A percentile compares a stretch with the other conserved stretches of the same genome.
Conservation (phyloP, 1,140 invertebrate genomes). For the Eupeodes corollae region DNA sequence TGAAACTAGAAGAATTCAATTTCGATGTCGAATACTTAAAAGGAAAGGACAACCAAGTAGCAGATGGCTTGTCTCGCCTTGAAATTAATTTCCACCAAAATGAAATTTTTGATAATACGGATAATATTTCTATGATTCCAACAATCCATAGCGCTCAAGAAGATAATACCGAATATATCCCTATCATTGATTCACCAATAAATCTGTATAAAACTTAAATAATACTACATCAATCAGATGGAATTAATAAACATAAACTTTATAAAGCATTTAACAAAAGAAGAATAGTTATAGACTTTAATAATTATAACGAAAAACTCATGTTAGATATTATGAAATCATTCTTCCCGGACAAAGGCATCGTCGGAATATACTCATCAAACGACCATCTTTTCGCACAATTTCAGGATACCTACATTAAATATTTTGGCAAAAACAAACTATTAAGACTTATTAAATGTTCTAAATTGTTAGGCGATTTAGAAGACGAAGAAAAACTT, state of each 20-base stretch:
- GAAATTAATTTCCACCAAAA: neutral
- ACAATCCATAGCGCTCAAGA: neutral
- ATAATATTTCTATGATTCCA: neutral
- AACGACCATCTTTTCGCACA: too few species aligned
- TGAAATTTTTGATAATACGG: too few species aligned
- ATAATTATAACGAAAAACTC: too few species aligned
- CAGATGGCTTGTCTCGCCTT: conserved; percentile 12
- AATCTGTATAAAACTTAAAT: neutral
- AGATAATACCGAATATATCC: conserved; percentile 1
- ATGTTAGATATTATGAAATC: too few species aligned
- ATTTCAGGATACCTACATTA: too few species aligned
- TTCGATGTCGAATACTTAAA: conserved; percentile 11
- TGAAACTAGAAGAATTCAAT: conserved; percentile 12
- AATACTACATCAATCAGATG: too few species aligned
- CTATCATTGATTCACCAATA: conserved; percentile 1
- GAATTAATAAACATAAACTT: too few species aligned
- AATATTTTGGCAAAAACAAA: conserved; percentile 1
- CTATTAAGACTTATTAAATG: neutral
- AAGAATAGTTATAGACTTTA: too few species aligned
- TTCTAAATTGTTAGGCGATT: too few species aligned
- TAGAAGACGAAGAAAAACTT: neutral
- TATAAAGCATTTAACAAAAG: too few species aligned
- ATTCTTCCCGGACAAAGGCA: too few species aligned
- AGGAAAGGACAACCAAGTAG: conserved; percentile 13
- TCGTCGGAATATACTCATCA: too few species aligned